Evolutionary conservation across 2,888 invertebrate genomes (phyloP), one percentile per base, ranked within the genome.

Genomic region (Eupithecia insigniata): DNA sequence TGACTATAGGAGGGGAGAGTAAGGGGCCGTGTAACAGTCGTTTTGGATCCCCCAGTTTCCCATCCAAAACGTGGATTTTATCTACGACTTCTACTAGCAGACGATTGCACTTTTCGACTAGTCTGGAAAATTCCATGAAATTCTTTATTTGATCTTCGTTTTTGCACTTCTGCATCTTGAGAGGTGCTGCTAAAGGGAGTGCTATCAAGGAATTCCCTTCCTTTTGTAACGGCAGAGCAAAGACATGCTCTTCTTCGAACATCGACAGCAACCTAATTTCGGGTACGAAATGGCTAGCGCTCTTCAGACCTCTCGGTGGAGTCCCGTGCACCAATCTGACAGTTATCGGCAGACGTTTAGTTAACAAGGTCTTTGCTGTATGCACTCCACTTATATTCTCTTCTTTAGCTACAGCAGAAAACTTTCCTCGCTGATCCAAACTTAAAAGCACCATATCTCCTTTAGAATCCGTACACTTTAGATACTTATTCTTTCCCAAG

Each of bases 321-420:
- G 97, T 97, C 39, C 99, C 99, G 85, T 98, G 98, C 6, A 99
- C 98, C 83, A 99, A 95, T 84, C 98, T 96, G 22, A 99, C 98
- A 78, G 98, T 98, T 79, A 99, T 95, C 36, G 99, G 99, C 92
- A 99, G 95, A 79, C 99, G 95, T 90, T 99, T 99, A 79, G 97
- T 96, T 71, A 99, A 92, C 79, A 99, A 94, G 83, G 98, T 98
- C 85, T 97, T 96, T 22, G 98, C 98, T 77, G 97, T 97, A 90
- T 99, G 99, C 26, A 99, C 99, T 30, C 99, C 99, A 86, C 98
- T 98, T 78, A 99, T 98, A 92, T 98, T 98, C 84, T 98, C 98
- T 89, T 98, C 98, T 84, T 98, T 96, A 76, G 99, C 99, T 71
- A 99, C 95, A 66, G 98, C 98, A 82, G 98, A 98, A 92, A 99